Conservation (phyloP, 2,888 invertebrate genomes). For the Masnerella sp. region DNA sequence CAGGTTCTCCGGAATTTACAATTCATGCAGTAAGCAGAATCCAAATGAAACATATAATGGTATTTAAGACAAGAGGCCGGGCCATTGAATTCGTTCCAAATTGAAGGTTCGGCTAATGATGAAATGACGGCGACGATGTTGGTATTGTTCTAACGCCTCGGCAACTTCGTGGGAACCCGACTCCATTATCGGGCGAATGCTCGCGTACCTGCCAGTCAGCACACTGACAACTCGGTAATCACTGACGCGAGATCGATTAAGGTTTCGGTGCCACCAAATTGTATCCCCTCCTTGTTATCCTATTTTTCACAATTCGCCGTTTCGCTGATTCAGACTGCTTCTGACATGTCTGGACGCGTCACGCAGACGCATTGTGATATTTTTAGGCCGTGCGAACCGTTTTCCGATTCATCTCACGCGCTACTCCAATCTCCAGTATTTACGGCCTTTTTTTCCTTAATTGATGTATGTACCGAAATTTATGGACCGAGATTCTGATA, state of each 20-base stretch:
- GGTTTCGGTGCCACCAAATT: conserved; percentile 46
- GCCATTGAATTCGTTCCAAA: conserved; percentile 67
- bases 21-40: conserved; percentile 73
- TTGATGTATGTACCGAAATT: no score
- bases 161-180: conserved; percentile 67
- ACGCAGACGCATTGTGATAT: conserved; percentile 17
- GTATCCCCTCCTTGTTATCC: conserved; percentile 43
- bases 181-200: conserved; percentile 64
- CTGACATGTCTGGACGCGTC: conserved; percentile 20
- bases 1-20: conserved; percentile 75
- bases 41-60: conserved; percentile 75
- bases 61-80: conserved; percentile 71
- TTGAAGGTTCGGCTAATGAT: conserved; percentile 74
- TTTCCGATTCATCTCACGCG: conserved; percentile 76
- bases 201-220: conserved; percentile 62
- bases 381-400: conserved; percentile 46
- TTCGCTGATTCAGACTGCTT: conserved; percentile 48
- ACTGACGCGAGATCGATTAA: conserved; percentile 55
- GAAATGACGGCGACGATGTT: conserved; percentile 69
- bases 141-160: conserved; percentile 71
- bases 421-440: conserved; percentile 64
- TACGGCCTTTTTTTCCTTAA: no score
- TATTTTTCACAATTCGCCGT: conserved; percentile 49
- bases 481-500: no score
- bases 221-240: conserved; percentile 64